Base-by-base conservation (phyloP, 1,140 invertebrate species). In the Arion vulgaris region DNA sequence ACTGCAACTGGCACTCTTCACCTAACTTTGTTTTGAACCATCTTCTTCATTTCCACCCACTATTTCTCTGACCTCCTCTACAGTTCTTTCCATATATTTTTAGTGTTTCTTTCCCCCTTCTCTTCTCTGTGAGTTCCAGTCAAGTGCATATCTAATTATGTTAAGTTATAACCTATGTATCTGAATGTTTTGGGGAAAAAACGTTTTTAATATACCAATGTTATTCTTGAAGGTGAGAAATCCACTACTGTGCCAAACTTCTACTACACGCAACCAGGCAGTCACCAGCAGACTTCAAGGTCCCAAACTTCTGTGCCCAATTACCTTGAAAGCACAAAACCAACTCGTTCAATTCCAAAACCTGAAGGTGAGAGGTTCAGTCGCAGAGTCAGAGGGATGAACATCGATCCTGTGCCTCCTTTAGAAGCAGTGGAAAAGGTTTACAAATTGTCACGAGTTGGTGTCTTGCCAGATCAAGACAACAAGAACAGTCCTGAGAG, bases 381-480 rank as follows among this genome's bases (percentile, higher is more conserved):
- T 84, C 87, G 89, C 17, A 82, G 89, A 57, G 84, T 89, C 4
- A 83, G 88, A 39, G 89, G 90, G 0, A 76, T 88, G 34, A 85
- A 88, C 0, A 85, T 84, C 17, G 87, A 88, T 39, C 34, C 80
- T 28, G 71, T 72, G 17, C 69, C 86, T 7, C 81, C 86, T 32
- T 71, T 88, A 72, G 87, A 89, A 73, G 34, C 82, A 13, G 84
- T 87, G 36, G 88, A 88, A 66, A 81, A 81, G 62, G 80, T 80
- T 36, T 80, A 41, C 78, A 69, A 71, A 38, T 4, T 66, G 39
- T 69, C 78, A 2, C 62, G 78, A 34, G 17, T 34, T 19, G 39
- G 49, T 19, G 36, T 32, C 32, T 71, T 38, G 7, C 49, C 69
- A 13, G 15, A 28, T 19, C 32, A 69, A 51, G 80, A 73, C 1